Conservation (phyloP, 1,140 invertebrate species). For the Panulirus ornatus region DNA sequence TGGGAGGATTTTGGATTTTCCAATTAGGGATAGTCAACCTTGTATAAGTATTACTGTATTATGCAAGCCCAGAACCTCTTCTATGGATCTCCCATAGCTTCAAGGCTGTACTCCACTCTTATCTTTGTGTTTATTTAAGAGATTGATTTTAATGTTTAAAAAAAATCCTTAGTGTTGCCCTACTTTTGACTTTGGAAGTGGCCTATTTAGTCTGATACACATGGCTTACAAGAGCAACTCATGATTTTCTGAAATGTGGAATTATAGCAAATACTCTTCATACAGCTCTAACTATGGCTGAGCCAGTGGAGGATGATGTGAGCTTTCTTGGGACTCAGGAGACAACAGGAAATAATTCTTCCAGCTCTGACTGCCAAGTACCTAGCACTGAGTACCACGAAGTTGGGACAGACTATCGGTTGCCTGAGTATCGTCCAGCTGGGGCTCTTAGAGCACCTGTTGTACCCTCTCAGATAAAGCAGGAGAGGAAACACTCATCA, state of each 20-base stretch:
- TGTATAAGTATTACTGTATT: no score
- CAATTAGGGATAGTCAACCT: no score
- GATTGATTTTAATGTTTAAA: neutral
- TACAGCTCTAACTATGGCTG: constrained; percentile 62
- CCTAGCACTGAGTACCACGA: neutral
- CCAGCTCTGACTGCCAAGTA: constrained; percentile 7
- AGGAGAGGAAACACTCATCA: constrained; percentile 23
- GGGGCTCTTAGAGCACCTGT: constrained; percentile 42
- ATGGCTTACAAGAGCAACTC: neutral
- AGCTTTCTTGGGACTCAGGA: constrained; percentile 51
- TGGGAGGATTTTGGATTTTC: no score
- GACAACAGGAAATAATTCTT: constrained; percentile 16
- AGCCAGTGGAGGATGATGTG: constrained; percentile 65
- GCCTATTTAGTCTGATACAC: neutral
- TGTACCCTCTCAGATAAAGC: constrained; percentile 13
- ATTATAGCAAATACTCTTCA: neutral
- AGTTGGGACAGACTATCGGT: constrained; percentile 1
- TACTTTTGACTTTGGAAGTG: no score
- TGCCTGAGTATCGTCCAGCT: constrained; percentile 17
- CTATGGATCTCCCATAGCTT: no score
- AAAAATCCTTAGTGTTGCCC: no score
- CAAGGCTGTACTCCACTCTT: no score
- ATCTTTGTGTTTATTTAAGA: neutral
- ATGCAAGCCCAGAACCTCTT: no score
- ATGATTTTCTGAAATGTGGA: neutral